These are phyloP conservation scores for Pollachius pollachius DNA, from an alignment of 2,113 vertebrate genomes.

Conservation along the genomic window DNA sequence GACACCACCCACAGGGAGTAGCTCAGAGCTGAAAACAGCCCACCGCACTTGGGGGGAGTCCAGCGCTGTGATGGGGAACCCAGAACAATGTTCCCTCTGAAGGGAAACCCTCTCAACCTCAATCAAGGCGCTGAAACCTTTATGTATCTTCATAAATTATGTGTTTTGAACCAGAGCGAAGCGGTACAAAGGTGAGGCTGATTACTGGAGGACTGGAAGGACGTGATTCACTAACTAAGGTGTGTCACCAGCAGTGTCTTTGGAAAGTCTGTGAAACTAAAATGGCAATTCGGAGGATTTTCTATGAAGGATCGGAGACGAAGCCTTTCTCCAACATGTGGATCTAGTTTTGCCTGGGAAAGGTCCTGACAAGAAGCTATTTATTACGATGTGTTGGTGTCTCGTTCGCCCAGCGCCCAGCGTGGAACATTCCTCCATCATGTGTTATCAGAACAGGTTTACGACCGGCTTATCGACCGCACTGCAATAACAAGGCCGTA, in stretches of 20 bases:
- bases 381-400: not conserved
- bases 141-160: too few relatives aligned
- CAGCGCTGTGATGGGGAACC: not conserved
- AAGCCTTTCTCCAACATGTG: not conserved
- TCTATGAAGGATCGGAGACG: not conserved
- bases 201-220: constrained; percentile 13
- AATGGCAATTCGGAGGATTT: not conserved
- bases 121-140: too few relatives aligned
- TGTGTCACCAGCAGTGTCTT: too few relatives aligned
- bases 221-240: constrained; percentile 2
- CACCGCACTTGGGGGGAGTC: constrained; percentile 9
- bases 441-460: constrained; percentile 44
- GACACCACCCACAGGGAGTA: constrained; percentile 15
- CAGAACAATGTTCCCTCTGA: not conserved
- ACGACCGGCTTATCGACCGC: constrained; percentile 27
- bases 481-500: not conserved
- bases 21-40: not conserved
- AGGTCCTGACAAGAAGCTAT: not conserved
- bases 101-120: not conserved
- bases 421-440: constrained; percentile 16
- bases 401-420: not conserved
- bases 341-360: not conserved
- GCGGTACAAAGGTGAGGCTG: constrained; percentile 12
- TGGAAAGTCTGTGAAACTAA: not conserved
- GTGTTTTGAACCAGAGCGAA: too few relatives aligned